A percentile compares a stretch with the other conserved stretches of the same genome.
These are phyloP conservation scores for Larimichthys polyactis DNA, from an alignment of 2,113 vertebrate species.

Conservation along the genomic window DNA sequence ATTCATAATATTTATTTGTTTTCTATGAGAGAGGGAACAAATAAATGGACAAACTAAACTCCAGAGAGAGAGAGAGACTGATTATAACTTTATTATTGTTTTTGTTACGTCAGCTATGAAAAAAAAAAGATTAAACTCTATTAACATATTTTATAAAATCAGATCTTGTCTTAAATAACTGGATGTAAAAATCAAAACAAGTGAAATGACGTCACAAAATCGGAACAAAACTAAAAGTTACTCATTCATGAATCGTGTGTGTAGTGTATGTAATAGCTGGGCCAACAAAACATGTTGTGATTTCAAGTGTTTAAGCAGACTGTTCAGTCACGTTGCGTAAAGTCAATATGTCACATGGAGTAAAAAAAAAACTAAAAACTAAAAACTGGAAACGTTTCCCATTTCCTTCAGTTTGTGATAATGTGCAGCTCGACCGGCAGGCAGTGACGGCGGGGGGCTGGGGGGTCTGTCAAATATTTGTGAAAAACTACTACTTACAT, in stretches of 20 bases:
- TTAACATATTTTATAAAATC: too few relatives aligned
- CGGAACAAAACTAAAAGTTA: conserved; percentile 31
- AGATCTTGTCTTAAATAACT: too few relatives aligned
- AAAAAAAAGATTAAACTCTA: background rate
- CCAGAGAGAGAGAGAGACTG: too few relatives aligned
- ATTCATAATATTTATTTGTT: too few relatives aligned
- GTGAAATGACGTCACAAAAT: too few relatives aligned
- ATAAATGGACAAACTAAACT: too few relatives aligned
- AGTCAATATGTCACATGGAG: conserved; percentile 33
- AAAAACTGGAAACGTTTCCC: background rate
- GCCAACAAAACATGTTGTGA: conserved; percentile 48
- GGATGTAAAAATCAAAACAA: too few relatives aligned
- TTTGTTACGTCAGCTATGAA: background rate
- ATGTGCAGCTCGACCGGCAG: background rate
- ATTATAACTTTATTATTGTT: too few relatives aligned
- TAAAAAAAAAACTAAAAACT: background rate
- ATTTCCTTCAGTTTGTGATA: background rate
- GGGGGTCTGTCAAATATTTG: background rate
- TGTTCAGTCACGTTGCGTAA: background rate
- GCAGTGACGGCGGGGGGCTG: background rate
- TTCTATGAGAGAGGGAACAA: too few relatives aligned
- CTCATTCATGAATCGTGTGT: conserved; percentile 24
- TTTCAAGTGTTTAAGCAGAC: background rate
- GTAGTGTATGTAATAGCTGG: background rate
- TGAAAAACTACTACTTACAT: conserved; percentile 8